Evolutionary conservation across 2,113 vertebrate species (phyloP).

Genomic region (Cebus imitator): DNA sequence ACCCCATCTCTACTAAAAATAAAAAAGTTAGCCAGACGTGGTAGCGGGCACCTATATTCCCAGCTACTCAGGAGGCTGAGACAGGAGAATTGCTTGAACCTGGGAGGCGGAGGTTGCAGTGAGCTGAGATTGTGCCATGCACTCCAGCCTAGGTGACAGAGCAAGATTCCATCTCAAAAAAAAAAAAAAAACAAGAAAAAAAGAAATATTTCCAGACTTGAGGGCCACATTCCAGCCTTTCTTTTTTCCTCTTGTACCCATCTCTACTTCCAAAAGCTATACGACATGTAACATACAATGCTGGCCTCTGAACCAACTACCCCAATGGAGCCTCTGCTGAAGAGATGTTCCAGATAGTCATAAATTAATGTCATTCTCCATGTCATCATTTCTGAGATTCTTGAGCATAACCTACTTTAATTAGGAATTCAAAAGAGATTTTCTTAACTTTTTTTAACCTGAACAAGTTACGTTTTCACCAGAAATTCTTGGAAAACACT

Average conservation of each 20-base stretch:
- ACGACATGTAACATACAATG: background rate
- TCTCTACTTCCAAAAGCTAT: background rate
- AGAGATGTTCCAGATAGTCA: background rate
- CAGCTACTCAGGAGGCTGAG: too few species aligned
- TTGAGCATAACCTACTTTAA: constrained; percentile 3
- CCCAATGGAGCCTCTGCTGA: fast-evolving
- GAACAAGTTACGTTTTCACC: background rate
- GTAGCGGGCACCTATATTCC: too few species aligned
- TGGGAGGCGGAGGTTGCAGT: too few species aligned
- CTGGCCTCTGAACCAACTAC: background rate
- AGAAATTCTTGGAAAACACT: constrained; percentile 49
- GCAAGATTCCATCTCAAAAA: too few species aligned
- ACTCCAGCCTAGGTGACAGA: too few species aligned
- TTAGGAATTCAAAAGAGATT: constrained; percentile 37
- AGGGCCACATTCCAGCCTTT: background rate
- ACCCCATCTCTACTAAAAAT: background rate
- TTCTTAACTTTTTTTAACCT: background rate
- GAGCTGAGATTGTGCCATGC: too few species aligned
- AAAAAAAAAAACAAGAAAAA: too few species aligned
- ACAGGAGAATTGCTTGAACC: too few species aligned
- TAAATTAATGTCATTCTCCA: background rate
- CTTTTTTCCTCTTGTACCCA: background rate
- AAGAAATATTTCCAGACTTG: background rate
- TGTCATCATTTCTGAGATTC: background rate
- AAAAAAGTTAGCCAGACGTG: too few species aligned